These are phyloP conservation scores for Eupithecia tripunctaria DNA, from an alignment of 2,888 invertebrate genomes.

Conservation along the genomic window DNA sequence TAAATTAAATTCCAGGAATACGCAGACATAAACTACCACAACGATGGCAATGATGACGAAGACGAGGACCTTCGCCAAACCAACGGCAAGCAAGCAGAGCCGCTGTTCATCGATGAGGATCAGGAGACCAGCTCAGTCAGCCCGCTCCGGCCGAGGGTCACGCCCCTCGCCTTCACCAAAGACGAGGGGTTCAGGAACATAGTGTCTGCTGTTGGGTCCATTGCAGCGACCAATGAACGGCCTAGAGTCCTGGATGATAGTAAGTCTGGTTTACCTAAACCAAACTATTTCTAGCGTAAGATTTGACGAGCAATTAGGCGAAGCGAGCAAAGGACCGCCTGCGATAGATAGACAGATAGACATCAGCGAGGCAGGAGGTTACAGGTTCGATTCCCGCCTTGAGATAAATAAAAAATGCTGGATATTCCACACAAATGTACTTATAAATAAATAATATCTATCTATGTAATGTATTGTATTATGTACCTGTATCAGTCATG, in stretches of 20 bases:
- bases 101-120: conserved; percentile 44
- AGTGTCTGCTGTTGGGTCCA: conserved; percentile 65
- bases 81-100: neutral
- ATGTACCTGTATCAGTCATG: no score
- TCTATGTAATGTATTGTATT: no score
- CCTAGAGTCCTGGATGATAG: conserved; percentile 72
- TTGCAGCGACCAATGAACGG: conserved; percentile 72
- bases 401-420: no score
- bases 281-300: no score
- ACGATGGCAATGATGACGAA: conserved; percentile 67
- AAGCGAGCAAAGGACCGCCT: no score
- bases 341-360: no score
- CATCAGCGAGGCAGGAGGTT: no score
- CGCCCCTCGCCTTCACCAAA: conserved; percentile 67
- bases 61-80: conserved; percentile 28
- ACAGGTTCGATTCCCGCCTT: no score
- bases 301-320: no score
- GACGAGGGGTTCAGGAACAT: conserved; percentile 52
- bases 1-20: conserved; percentile 41
- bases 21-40: conserved; percentile 62
- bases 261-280: conserved; percentile 54
- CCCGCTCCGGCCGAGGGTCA: conserved; percentile 51
- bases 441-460: no score
- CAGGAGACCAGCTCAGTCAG: conserved; percentile 53
- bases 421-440: no score